Base-by-base conservation (phyloP, 2,888 invertebrate species). In the Lamproptera curius region DNA sequence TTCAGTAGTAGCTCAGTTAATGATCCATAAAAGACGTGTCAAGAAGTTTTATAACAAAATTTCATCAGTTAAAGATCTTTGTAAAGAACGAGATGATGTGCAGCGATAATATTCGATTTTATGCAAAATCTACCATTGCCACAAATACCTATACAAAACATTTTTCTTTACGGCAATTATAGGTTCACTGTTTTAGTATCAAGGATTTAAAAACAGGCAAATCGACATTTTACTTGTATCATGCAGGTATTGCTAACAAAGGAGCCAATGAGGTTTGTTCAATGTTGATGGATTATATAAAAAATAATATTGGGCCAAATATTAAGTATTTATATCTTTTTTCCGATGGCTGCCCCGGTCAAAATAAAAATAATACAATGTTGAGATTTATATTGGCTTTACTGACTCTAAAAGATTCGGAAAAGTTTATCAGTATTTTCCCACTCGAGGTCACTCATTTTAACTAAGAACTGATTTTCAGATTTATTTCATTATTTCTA, bases 281-380 rank as follows among this genome's bases (percentile, higher is more conserved):
- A 13, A 36, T 33, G 15, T 35, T 44, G 40, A 13, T 44, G 36
- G 15, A 45, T 40, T 44, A 40, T 44, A 35, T 36, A 33, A 42
- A 51, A 39, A 35, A 50, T 26, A 34, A 44, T 44, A 40, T 41
- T 26, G 16, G 50, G 33, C n/a, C n/a, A n/a, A n/a, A n/a, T n/a
- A n/a, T n/a, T n/a, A n/a, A n/a, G n/a, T n/a, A n/a, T n/a, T n/a
- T n/a, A n/a, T n/a, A n/a, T n/a, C n/a, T n/a, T n/a, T n/a, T n/a
- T n/a, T n/a, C n/a, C n/a, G n/a, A n/a, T 16, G 39, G 50, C 35
- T 47, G 44, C 36, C 37, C 44, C 17, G 47, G 47, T 28, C 44
- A 44, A 41, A 47, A 51, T 42, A 43, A 46, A 50, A 54, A 54
- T 51, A 53, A 53, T 53, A 55, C 50, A 47, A 28, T 51, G 51